Evolutionary conservation across 2,888 invertebrate genomes (phyloP), one percentile per base, ranked within the genome.

Genomic region (Piscicola geometra): DNA sequence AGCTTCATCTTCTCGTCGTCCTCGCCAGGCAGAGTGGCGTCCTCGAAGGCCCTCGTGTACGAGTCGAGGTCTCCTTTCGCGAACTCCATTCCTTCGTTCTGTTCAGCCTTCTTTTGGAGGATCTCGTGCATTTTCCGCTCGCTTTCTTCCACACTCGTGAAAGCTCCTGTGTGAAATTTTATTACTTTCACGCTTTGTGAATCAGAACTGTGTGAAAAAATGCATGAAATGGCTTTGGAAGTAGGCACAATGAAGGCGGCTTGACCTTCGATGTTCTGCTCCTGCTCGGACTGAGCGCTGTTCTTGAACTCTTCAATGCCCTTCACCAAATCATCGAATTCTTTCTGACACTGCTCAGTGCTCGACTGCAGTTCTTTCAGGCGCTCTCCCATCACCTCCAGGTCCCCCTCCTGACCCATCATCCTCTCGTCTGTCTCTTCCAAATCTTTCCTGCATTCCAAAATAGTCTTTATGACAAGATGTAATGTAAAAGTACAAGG

Each of bases 241-340:
- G n/a, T n/a, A n/a, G n/a, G n/a, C n/a, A n/a, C n/a, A n/a, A n/a
- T n/a, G n/a, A n/a, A n/a, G n/a, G n/a, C n/a, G 9, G 67, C n/a
- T 5, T 5, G 3, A 67, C 67, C 67, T 67, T 67, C 67, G n/a
- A 32, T 35, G 35, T 67, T 67, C 28, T 67, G 67, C 30, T 67
- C 67, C 28, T 67, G 67, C 30, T 67, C 67, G 5, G 32, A 67
- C 30, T 33, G 32, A 33, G 67, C 67, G 33, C 35, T 67, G 33
- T 67, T 88, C 82, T 91, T 89, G 1, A 97, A 90, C 81, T 91
- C 91, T 70, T 90, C 89, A 77, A 99, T 87, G 83, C 92, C 91
- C 77, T 89, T 89, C 80, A 95, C 93, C 91, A 99, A 93, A 80
- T 90, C 90, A 82, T 92, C 92, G 86, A 99, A 99, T 86, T 96